Conservation (phyloP, 1,140 invertebrate genomes). For the Drosophila tristis region DNA sequence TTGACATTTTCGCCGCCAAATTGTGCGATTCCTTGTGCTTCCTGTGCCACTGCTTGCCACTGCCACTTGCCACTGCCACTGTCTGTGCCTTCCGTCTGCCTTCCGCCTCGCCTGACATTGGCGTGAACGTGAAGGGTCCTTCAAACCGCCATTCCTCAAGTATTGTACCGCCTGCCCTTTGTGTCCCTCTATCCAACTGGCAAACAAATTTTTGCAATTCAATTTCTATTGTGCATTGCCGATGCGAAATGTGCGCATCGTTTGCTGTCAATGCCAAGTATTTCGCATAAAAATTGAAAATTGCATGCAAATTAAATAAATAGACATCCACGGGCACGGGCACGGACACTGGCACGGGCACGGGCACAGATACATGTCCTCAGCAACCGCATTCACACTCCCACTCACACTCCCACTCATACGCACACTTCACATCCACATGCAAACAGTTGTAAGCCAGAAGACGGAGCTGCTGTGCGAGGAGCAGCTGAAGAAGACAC, state of each 20-base stretch:
- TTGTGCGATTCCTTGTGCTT: slow-evolving; percentile 69
- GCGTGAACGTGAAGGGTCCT: slow-evolving; percentile 58
- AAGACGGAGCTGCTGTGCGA: background rate
- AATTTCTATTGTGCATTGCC: slow-evolving; percentile 75
- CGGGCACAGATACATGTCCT: slow-evolving; percentile 26
- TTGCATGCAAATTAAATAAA: slow-evolving; percentile 83
- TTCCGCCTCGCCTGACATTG: slow-evolving; percentile 43
- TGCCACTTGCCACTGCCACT: background rate
- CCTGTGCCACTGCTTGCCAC: slow-evolving; percentile 5
- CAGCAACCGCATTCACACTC: too few relatives aligned
- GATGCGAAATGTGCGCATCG: slow-evolving; percentile 66
- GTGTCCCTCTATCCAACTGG: slow-evolving; percentile 48
- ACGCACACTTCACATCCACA: background rate
- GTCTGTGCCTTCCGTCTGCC: slow-evolving; percentile 2
- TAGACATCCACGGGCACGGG: slow-evolving; percentile 55
- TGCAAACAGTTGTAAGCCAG: slow-evolving; percentile 4
- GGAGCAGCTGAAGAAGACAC: too few relatives aligned
- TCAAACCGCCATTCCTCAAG: slow-evolving; percentile 31
- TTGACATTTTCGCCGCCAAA: slow-evolving; percentile 81
- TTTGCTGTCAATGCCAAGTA: slow-evolving; percentile 77
- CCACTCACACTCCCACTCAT: slow-evolving; percentile 5
- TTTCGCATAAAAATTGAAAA: slow-evolving; percentile 80
- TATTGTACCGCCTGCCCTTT: slow-evolving; percentile 10
- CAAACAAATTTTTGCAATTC: slow-evolving; percentile 82
- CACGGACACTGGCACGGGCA: slow-evolving; percentile 2